These are phyloP conservation scores for Sipha flava DNA, from an alignment of 1,140 invertebrate species.

Conservation along the genomic window DNA sequence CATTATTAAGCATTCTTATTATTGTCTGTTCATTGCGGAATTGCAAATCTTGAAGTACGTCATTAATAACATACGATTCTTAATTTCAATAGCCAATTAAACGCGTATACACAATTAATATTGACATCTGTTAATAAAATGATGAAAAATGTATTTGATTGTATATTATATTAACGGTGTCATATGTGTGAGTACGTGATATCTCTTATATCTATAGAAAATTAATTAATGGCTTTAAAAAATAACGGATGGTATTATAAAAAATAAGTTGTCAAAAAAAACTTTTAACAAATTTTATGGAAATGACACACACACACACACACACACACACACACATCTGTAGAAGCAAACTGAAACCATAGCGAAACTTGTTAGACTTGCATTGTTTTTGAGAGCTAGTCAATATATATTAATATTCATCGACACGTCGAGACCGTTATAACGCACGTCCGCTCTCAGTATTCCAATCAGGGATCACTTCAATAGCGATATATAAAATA, in stretches of 20 bases:
- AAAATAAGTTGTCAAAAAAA: background rate
- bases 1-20: background rate
- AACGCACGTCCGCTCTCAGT: constrained; percentile 26
- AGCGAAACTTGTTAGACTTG: constrained; percentile 27
- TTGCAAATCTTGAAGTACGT: background rate
- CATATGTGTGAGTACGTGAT: no score
- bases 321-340: background rate
- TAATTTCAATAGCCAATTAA: background rate
- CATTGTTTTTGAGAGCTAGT: constrained; percentile 17
- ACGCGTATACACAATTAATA: background rate
- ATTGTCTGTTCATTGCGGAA: background rate
- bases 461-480: constrained; percentile 33
- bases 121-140: background rate
- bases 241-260: background rate
- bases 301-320: background rate
- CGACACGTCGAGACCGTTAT: constrained; percentile 27
- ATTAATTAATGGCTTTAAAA: no score
- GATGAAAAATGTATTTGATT: no score
- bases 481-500: constrained; percentile 23
- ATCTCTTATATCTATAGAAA: no score
- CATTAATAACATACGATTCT: background rate
- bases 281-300: background rate
- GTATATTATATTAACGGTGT: no score
- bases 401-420: constrained; percentile 28
- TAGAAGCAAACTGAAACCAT: background rate